Percentiles rank a stretch among this genome's conserved stretches.
Conservation (phyloP, 1,140 invertebrate species). For the Sinonovacula constricta region DNA sequence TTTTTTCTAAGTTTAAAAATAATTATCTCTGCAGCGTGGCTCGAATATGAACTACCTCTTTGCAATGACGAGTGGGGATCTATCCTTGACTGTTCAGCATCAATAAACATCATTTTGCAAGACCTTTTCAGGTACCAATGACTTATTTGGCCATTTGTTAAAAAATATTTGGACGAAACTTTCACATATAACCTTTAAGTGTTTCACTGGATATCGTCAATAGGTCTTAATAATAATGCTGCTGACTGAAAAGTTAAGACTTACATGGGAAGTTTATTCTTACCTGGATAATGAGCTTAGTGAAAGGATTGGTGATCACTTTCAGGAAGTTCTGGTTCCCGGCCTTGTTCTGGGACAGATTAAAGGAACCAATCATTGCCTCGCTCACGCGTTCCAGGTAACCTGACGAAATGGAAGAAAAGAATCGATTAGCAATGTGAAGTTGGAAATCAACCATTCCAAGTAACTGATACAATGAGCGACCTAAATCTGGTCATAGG, state of each 20-base stretch:
- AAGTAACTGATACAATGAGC: neutral
- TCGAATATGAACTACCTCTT: too few relatives aligned
- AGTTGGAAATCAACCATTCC: too few relatives aligned
- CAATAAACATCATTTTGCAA: too few relatives aligned
- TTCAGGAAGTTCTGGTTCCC: slow-evolving; percentile 75
- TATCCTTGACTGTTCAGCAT: too few relatives aligned
- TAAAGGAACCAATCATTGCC: slow-evolving; percentile 69
- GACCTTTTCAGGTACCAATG: too few relatives aligned
- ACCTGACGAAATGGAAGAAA: too few relatives aligned
- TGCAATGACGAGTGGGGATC: too few relatives aligned
- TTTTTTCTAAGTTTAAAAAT: too few relatives aligned
- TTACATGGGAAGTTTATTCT: slow-evolving; percentile 13
- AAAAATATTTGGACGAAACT: neutral
- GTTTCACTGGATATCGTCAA: neutral
- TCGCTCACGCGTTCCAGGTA: slow-evolving; percentile 75
- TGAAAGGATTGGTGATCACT: slow-evolving; percentile 79
- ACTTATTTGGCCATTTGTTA: too few relatives aligned
- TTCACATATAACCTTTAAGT: neutral
- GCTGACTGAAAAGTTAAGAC: neutral
- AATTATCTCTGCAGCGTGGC: too few relatives aligned
- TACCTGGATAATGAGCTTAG: slow-evolving; percentile 78
- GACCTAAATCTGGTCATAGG: neutral
- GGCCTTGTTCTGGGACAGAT: slow-evolving; percentile 55
- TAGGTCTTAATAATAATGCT: neutral
- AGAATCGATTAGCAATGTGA: neutral